Evolutionary conservation across 92 coral and sea anemone genomes (phyloP).

Genomic region (Heliopora coerulea): DNA sequence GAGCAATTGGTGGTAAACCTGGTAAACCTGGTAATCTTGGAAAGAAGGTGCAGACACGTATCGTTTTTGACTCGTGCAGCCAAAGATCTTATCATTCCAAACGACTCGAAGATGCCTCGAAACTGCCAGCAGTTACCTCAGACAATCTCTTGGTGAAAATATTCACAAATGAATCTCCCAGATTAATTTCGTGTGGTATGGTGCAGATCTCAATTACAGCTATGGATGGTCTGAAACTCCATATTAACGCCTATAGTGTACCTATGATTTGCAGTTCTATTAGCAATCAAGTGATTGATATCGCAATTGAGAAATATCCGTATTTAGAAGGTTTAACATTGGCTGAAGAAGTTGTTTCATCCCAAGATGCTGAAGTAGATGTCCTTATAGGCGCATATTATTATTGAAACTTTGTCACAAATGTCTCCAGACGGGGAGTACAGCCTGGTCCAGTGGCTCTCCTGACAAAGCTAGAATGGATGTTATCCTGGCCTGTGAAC

Average conservation of each 20-base stretch:
- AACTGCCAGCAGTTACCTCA: not conserved
- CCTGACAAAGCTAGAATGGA: conserved; percentile 24
- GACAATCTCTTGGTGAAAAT: conserved; percentile 18
- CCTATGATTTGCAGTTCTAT: too few relatives aligned
- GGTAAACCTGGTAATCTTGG: not conserved
- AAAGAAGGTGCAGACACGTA: conserved; percentile 14
- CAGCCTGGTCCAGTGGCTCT: conserved; percentile 15
- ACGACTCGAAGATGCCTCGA: not conserved
- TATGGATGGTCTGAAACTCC: conserved; percentile 32
- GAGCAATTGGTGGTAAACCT: conserved; percentile 30
- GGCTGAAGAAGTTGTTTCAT: too few relatives aligned
- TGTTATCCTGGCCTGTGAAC: conserved; percentile 19
- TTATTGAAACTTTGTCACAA: conserved; percentile 39
- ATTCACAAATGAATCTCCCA: conserved; percentile 10
- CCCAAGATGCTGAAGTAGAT: too few relatives aligned
- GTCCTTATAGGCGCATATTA: too few relatives aligned
- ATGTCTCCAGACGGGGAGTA: conserved; percentile 14
- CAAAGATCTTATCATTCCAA: conserved; percentile 28
- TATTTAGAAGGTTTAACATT: too few relatives aligned
- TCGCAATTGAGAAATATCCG: too few relatives aligned
- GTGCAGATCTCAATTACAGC: conserved; percentile 30
- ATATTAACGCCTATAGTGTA: too few relatives aligned
- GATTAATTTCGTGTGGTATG: not conserved
- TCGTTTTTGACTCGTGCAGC: conserved; percentile 46
- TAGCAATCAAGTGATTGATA: not conserved